Base-by-base conservation (phyloP, 2,113 vertebrate genomes). In the Sturnus vulgaris region DNA sequence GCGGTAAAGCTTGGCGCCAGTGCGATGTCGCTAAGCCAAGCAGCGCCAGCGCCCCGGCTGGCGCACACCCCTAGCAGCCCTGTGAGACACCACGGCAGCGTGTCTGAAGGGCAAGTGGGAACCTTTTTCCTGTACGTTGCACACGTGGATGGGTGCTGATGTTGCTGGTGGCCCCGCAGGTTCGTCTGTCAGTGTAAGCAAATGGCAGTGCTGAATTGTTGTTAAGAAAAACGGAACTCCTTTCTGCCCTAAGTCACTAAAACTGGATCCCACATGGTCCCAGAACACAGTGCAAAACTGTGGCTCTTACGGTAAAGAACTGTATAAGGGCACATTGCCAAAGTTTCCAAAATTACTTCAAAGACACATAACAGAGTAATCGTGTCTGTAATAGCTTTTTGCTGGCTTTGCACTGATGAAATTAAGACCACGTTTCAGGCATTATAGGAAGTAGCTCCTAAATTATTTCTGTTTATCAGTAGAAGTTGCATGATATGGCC, bases 1-100 rank as follows among this genome's bases (percentile, higher is more conserved):
- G 95, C 98, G 98, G 97, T 98, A 97, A 98, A 94, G 93, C 72
- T 96, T 96, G 98, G 96, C 88, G 69, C 96, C 71, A 56, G 97
- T 42, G 82, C 78, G 14, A 88, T 39, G 93, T 75, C 33, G 19
- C 93, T 88, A 19, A 80, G 82, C 82, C 93, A 79, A 47, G 40
- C 11, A 47, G 59, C 1, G 23, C 84, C 75, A 55, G 21, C 21
- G 37, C 44, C 61, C 37, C 3, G 3, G 24, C 91, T 39, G 44
- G 82, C 9, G 3, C 7, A 8, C 7, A 13, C 57, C 19, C 68
- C 53, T 27, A 7, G 2, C 42, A 39, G 52, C 64, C 44, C 47
- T 4, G n/a, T 5, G 35, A 22, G 17, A 49, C 2, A 12, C 75
- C 11, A 1, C 5, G 5, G 92, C 10, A 12, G 13, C 24, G 13